Conservation (phyloP, 2,888 invertebrate genomes). For the Microdon myrmicae region DNA sequence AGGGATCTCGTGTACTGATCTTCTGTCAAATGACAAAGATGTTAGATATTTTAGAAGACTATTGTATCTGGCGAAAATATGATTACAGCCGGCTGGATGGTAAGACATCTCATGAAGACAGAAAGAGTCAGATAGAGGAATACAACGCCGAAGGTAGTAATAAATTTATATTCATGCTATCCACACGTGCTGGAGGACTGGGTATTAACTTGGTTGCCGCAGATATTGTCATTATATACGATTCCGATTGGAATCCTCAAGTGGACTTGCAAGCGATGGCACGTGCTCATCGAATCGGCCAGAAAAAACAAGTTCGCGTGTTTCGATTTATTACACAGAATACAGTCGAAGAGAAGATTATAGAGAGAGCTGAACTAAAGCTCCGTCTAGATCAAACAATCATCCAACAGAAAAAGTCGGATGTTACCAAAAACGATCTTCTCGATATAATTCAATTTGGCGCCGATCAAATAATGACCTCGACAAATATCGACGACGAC, state of each 20-base stretch:
- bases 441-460: slow-evolving; percentile 98
- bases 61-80: slow-evolving; percentile 87
- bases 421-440: slow-evolving; percentile 99
- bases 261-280: slow-evolving; percentile 98
- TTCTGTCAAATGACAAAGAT: slow-evolving; percentile 98
- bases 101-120: slow-evolving; percentile 96
- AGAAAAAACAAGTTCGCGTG: slow-evolving; percentile 92
- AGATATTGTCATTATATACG: slow-evolving; percentile 96
- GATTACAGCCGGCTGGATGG: slow-evolving; percentile 94
- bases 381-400: slow-evolving; percentile 94
- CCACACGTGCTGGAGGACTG: slow-evolving; percentile 96
- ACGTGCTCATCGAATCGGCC: slow-evolving; percentile 98
- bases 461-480: slow-evolving; percentile 98
- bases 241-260: slow-evolving; percentile 99
- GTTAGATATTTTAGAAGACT: slow-evolving; percentile 96
- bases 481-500: slow-evolving; percentile 97
- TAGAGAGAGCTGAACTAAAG: slow-evolving; percentile 97
- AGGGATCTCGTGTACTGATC: slow-evolving; percentile 91
- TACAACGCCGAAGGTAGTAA: slow-evolving; percentile 89
- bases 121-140: slow-evolving; percentile 94
- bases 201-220: slow-evolving; percentile 98
- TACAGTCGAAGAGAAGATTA: slow-evolving; percentile 98
- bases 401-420: slow-evolving; percentile 95
- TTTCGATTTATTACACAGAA: slow-evolving; percentile 97
- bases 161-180: slow-evolving; percentile 98